Evolutionary conservation across 2,888 invertebrate genomes (phyloP).

Genomic region (Lamellibrachia satsuma): DNA sequence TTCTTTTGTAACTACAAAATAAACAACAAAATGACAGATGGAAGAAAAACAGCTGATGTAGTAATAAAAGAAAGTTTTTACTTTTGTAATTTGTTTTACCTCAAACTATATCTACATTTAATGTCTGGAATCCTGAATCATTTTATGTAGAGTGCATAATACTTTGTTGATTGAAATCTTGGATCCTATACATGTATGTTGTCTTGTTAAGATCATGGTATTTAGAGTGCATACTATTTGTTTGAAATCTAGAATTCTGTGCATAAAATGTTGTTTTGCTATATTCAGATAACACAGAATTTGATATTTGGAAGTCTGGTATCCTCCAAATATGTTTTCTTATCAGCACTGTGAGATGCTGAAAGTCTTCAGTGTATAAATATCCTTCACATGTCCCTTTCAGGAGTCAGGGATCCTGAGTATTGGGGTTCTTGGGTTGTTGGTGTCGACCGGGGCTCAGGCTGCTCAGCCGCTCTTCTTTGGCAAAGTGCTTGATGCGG

Average conservation of each 20-base stretch:
- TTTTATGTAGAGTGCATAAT: no score
- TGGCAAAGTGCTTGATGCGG: constrained; percentile 62
- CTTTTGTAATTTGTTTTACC: neutral
- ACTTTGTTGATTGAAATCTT: no score
- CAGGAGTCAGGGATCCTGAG: constrained; percentile 51
- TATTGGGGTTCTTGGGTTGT: constrained; percentile 46
- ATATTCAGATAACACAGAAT: neutral
- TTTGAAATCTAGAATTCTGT: no score
- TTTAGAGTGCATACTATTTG: no score
- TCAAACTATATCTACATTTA: neutral
- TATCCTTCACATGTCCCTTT: neutral
- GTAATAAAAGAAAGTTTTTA: neutral
- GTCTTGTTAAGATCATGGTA: no score
- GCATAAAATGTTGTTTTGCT: neutral
- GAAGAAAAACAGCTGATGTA: neutral
- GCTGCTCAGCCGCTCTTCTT: constrained; percentile 62
- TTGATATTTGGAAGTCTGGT: neutral
- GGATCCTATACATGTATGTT: no score
- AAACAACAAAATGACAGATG: neutral
- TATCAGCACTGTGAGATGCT: neutral
- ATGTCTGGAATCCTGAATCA: no score
- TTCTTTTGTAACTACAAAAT: neutral
- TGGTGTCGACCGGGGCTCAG: constrained; percentile 52
- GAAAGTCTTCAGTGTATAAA: neutral
- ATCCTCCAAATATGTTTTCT: neutral